These are phyloP conservation scores for Pammene fasciana DNA, from an alignment of 2,888 invertebrate genomes.

Conservation along the genomic window DNA sequence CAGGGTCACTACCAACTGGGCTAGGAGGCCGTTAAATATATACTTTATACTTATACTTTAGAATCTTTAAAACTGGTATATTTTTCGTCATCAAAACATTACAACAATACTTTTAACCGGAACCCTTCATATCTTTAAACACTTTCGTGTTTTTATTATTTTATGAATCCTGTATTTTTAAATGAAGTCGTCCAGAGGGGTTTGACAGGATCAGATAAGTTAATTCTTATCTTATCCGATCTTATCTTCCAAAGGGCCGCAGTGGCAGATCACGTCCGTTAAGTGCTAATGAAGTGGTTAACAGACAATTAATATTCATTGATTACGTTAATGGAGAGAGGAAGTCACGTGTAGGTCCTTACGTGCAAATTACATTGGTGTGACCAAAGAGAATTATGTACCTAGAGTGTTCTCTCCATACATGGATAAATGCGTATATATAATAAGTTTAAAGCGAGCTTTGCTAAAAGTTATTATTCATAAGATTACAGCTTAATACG, in stretches of 20 bases:
- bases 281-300: constrained; percentile 23
- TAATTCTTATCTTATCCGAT: constrained; percentile 23
- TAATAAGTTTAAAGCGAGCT: too few relatives aligned
- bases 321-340: constrained; percentile 2
- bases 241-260: constrained; percentile 32
- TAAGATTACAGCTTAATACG: too few relatives aligned
- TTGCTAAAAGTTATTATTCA: too few relatives aligned
- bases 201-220: constrained; percentile 36
- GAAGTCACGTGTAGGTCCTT: constrained; percentile 29
- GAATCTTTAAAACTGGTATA: too few relatives aligned
- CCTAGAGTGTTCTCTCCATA: too few relatives aligned
- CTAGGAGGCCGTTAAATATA: too few relatives aligned
- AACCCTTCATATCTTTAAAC: not conserved
- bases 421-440: too few relatives aligned
- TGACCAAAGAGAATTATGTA: too few relatives aligned
- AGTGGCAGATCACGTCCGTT: not conserved
- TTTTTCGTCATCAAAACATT: too few relatives aligned
- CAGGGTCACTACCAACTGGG: too few relatives aligned
- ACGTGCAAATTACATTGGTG: not conserved
- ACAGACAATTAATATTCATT: constrained; percentile 25
- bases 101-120: not conserved
- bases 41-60: too few relatives aligned
- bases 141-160: not conserved
- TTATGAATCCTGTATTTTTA: constrained; percentile 8
- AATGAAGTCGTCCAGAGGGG: constrained; percentile 16